phyloP scores from a whole-genome alignment of 2,113 vertebrate genomes.

The Ellobius talpinus region DNA sequence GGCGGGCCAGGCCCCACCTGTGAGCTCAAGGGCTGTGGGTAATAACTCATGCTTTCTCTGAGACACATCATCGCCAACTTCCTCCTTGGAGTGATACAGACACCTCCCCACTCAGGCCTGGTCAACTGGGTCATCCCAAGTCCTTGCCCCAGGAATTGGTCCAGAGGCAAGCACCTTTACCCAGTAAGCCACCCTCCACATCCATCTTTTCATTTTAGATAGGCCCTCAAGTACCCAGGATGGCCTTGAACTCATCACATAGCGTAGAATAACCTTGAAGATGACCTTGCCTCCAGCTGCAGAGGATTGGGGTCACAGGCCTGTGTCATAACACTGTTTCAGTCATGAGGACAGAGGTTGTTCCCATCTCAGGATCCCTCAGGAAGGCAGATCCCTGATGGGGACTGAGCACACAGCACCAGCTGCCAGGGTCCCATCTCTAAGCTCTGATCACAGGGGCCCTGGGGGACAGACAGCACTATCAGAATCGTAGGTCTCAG shows the following conservation, averaged over 20 bases:
- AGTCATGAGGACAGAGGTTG: too few species aligned
- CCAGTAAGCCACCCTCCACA: background rate
- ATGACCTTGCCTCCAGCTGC: background rate
- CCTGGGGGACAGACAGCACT: background rate
- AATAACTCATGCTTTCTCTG: background rate
- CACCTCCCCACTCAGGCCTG: background rate
- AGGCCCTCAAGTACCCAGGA: background rate
- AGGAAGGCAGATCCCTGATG: background rate
- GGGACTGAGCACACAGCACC: background rate
- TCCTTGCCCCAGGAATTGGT: background rate
- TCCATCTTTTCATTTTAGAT: background rate
- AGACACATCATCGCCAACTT: background rate
- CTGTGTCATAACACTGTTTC: background rate
- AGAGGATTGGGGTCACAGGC: background rate
- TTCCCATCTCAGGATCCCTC: too few species aligned
- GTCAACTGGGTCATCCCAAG: background rate
- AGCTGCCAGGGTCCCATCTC: background rate
- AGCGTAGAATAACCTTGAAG: background rate
- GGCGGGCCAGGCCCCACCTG: background rate
- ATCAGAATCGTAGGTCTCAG: background rate
- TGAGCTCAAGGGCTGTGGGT: background rate
- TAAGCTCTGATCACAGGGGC: background rate
- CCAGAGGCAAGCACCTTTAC: background rate
- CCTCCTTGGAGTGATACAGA: background rate
- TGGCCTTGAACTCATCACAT: background rate